phyloP scores from a whole-genome alignment of 2,113 vertebrate species.

The Phycodurus eques region DNA sequence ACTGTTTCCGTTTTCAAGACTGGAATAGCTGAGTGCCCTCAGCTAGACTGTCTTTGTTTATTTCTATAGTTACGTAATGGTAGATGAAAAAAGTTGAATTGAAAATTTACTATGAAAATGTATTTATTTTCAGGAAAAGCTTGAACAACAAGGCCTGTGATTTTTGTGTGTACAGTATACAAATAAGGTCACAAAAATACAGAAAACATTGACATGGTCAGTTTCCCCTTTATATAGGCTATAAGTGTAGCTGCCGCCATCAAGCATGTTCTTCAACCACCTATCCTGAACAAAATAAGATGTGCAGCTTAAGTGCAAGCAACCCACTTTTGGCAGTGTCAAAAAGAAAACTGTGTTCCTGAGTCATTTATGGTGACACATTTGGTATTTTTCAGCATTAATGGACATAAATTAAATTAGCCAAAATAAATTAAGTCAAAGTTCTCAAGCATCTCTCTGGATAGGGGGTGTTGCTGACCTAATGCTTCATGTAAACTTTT shows the following conservation, averaged over 20 bases:
- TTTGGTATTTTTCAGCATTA: slow-evolving; percentile 44
- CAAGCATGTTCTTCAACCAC: slow-evolving; percentile 10
- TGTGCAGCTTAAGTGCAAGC: slow-evolving; percentile 24
- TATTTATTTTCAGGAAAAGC: slow-evolving; percentile 61
- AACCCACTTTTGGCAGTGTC: slow-evolving; percentile 23
- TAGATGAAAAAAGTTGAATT: slow-evolving; percentile 22
- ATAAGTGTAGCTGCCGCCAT: slow-evolving; percentile 13
- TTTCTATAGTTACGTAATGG: slow-evolving; percentile 29
- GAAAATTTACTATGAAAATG: slow-evolving; percentile 45
- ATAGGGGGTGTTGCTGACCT: slow-evolving; percentile 8
- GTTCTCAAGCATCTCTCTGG: slow-evolving; percentile 7
- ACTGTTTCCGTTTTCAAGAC: slow-evolving; percentile 97
- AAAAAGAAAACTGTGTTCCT: slow-evolving; percentile 61
- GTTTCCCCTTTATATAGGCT: slow-evolving; percentile 11
- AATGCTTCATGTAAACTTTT: slow-evolving; percentile 31
- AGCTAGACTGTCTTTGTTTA: neutral
- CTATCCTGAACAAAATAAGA: slow-evolving; percentile 44
- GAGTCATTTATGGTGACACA: slow-evolving; percentile 53
- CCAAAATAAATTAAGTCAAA: neutral
- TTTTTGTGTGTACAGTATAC: slow-evolving; percentile 65
- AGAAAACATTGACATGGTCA: slow-evolving; percentile 31
- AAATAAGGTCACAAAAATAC: slow-evolving; percentile 36
- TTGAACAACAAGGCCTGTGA: slow-evolving; percentile 45
- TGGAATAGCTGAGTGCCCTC: slow-evolving; percentile 79
- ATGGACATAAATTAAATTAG: slow-evolving; percentile 33